These are phyloP conservation scores for Polyploca ridens DNA, from an alignment of 2,888 invertebrate genomes.

Conservation along the genomic window DNA sequence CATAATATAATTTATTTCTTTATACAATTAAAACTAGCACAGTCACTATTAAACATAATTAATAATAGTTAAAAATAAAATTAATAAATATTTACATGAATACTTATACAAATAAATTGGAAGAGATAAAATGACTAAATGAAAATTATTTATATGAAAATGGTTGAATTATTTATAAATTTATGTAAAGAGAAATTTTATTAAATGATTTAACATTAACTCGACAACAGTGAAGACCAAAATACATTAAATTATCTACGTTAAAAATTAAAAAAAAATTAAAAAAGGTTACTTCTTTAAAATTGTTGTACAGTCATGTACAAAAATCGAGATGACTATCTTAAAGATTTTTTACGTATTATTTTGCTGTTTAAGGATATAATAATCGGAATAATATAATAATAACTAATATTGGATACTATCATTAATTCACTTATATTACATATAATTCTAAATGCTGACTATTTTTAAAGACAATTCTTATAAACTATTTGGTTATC, in stretches of 20 bases:
- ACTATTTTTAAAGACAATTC: slow-evolving; percentile 6
- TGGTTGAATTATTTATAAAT: no score
- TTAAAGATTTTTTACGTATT: neutral
- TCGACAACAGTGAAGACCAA: no score
- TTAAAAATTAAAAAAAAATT: no score
- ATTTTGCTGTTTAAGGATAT: neutral
- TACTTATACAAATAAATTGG: slow-evolving; percentile 25
- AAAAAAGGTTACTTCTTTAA: no score
- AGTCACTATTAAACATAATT: slow-evolving; percentile 38
- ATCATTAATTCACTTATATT: slow-evolving; percentile 17
- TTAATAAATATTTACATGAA: slow-evolving; percentile 37
- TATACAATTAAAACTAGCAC: slow-evolving; percentile 37
- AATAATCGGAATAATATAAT: neutral
- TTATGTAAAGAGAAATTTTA: no score
- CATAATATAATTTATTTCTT: slow-evolving; percentile 41
- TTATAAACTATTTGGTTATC: slow-evolving; percentile 58
- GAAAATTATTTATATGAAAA: slow-evolving; percentile 15
- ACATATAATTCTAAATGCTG: slow-evolving; percentile 18
- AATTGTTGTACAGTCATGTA: no score
- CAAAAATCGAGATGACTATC: no score
- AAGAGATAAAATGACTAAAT: slow-evolving; percentile 44
- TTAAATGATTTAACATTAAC: no score
- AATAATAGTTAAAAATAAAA: slow-evolving; percentile 24
- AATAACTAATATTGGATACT: neutral
- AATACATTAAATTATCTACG: no score